Conservation (phyloP, 1,140 invertebrate species). For the roundworm (Caenorhabditis elegans) region DNA sequence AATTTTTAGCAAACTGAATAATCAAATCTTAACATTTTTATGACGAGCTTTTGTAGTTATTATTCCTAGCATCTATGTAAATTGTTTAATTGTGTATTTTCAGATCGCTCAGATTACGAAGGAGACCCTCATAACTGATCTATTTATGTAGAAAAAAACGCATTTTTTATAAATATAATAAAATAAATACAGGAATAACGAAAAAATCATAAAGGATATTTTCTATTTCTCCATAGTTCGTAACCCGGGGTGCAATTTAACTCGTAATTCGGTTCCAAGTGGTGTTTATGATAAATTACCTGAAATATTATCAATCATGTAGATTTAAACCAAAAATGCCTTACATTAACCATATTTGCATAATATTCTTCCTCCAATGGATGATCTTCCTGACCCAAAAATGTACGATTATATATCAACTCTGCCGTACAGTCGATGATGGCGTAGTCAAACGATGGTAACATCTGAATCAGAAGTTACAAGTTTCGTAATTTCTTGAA, state of each 20-base stretch:
- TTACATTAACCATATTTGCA: not conserved
- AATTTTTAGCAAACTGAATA: too few relatives aligned
- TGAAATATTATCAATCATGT: not conserved
- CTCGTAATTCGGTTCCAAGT: not conserved
- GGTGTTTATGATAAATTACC: not conserved
- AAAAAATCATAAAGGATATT: not conserved
- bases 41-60: too few relatives aligned
- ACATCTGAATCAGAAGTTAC: not conserved
- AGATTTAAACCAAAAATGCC: too few relatives aligned
- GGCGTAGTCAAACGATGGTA: not conserved
- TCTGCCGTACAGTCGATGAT: not conserved
- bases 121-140: too few relatives aligned
- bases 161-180: too few relatives aligned
- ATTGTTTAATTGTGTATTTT: too few relatives aligned
- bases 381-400: not conserved
- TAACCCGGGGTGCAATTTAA: slow-evolving; percentile 13
- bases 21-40: too few relatives aligned
- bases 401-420: not conserved
- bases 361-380: slow-evolving; percentile 13
- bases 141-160: too few relatives aligned
- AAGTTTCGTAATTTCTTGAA: not conserved
- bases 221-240: not conserved
- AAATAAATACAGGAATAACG: too few relatives aligned
- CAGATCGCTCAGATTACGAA: too few relatives aligned
- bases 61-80: too few relatives aligned